A percentile compares a stretch with the other conserved stretches of the same genome.
phyloP scores from a whole-genome alignment of 1,140 invertebrate genomes.

The Bombyx mandarina region DNA sequence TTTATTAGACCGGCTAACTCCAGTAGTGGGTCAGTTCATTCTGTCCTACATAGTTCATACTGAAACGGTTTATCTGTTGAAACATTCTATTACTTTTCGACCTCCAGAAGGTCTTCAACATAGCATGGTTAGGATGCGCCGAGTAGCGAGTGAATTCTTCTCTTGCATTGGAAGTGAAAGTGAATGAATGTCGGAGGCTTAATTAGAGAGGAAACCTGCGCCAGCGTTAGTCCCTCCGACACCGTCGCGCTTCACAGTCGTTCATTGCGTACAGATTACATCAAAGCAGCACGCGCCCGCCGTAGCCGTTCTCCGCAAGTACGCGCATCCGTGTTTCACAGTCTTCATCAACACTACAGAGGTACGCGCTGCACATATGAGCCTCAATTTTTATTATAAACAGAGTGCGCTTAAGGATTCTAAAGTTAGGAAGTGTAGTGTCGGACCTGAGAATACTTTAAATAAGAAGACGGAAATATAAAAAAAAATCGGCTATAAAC shows the following conservation, averaged over 20 bases:
- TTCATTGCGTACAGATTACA: slow-evolving; percentile 25
- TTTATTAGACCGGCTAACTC: too few species aligned
- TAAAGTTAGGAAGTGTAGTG: too few species aligned
- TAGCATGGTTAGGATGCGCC: slow-evolving; percentile 35
- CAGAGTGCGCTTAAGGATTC: too few species aligned
- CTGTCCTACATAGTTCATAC: too few species aligned
- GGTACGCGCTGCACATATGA: slow-evolving; percentile 22
- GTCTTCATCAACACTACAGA: slow-evolving; percentile 16
- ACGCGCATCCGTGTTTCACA: slow-evolving; percentile 19
- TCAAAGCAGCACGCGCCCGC: slow-evolving; percentile 17
- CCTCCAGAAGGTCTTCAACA: slow-evolving; percentile 60
- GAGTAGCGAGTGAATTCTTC: slow-evolving; percentile 40
- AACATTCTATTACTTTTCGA: slow-evolving; percentile 32
- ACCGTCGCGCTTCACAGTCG: slow-evolving; percentile 45
- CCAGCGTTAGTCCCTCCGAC: slow-evolving; percentile 56
- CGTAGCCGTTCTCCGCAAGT: slow-evolving; percentile 19
- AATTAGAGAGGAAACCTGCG: slow-evolving; percentile 65
- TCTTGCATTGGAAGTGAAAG: slow-evolving; percentile 68
- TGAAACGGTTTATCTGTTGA: too few species aligned
- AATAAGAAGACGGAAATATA: too few species aligned
- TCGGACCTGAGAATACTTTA: too few species aligned
- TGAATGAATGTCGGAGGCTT: slow-evolving; percentile 67
- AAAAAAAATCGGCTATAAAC: too few species aligned
- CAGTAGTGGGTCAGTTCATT: too few species aligned
- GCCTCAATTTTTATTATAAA: too few species aligned